Base-by-base conservation (phyloP, 1,140 invertebrate genomes). In the Pachypsylla venusta region DNA sequence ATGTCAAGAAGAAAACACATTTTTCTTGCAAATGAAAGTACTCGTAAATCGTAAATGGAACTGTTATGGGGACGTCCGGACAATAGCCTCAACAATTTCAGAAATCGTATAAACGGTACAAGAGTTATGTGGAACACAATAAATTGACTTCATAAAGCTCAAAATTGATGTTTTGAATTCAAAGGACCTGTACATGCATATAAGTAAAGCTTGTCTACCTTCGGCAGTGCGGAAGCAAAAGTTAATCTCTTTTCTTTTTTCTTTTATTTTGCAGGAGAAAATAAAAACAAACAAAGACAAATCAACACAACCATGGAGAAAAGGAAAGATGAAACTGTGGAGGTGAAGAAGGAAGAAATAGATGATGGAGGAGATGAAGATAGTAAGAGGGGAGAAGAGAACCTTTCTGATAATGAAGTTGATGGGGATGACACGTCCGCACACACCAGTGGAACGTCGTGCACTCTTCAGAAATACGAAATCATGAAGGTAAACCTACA, bases 401-500 rank as follows among this genome's bases (percentile, higher is more conserved):
- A 70, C 39, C 53, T 61, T 39, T 64, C 61, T 35, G 66, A 65
- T 42, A 72, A 70, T 58, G 58, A 65, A 54, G 63, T 71, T n/a
- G 68, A 67, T 19, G 42, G 42, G n/a, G 42, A n/a, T 5, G 42
- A 48, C 25, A 65, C 57, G 24, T 65, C 70, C 57, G 66, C 61
- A 55, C 69, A 72, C 59, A 67, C 69, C 39, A 67, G 70, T 27
- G 68, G 42, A 48, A 48, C 73, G 26, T 72, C 75, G 28, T 83
- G 81, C 66, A 75, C 79, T n/a, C 74, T 80, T 60, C 79, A 82
- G 62, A 78, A 81, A 69, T 83, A 82, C 67, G 81, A 82, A 73
- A 80, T 82, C 61, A 79, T 83, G 73, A 83, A 83, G 75, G 79
- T 80, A 67, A 65, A 65, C 62, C 16, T 7, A 19, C 42, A 48